Base-by-base conservation (phyloP, 2,888 invertebrate genomes). In the Andrena hattorfiana region DNA sequence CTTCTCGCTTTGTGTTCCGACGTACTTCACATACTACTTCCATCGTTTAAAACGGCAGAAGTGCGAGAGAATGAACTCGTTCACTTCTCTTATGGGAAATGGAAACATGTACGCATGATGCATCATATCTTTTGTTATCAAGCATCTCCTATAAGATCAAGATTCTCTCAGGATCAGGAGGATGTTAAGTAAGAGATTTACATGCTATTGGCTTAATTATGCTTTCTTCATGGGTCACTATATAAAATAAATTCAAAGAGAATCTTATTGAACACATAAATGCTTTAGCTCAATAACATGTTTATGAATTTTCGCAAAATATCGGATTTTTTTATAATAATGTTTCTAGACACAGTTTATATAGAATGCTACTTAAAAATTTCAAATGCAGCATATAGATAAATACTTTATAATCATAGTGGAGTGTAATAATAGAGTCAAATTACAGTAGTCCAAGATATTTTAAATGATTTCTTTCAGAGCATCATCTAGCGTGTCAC, bases 71-170 rank as follows among this genome's bases (percentile, higher is more conserved):
- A 97, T 92, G 97, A 98, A 93, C 94, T 98, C 68, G 98, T 97
- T 1, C 96, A 97, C 87, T 98, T 98, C 92, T 97, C 97, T 2
- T 98, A 97, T 89, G 97, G 97, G 84, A 96, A 96, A 92, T 98
- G 98, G 97, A 96, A 97, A 91, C 96, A 97, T 5, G 97, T 97
- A 0, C 96, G 96, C 92, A 97, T 98, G 96, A 97, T 98, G 95
- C 98, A 98, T 94, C 97, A 98, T 91, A 97, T 98, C 85, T 97
- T 98, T 93, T 98, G 98, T 91, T 98, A 98, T 92, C 97, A 98
- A 93, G 97, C 97, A 0, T 97, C 97, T 0, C 97, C 98, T 0
- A 96, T 97, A 1, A 97, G 97, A 93, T 97, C 97, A 89, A 97
- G 97, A 91, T 97, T 97, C 91, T 97, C 97, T 0, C 96, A 97